Evolutionary conservation across 1,140 invertebrate genomes (phyloP).

Genomic region (Drosophila ogumai): DNA sequence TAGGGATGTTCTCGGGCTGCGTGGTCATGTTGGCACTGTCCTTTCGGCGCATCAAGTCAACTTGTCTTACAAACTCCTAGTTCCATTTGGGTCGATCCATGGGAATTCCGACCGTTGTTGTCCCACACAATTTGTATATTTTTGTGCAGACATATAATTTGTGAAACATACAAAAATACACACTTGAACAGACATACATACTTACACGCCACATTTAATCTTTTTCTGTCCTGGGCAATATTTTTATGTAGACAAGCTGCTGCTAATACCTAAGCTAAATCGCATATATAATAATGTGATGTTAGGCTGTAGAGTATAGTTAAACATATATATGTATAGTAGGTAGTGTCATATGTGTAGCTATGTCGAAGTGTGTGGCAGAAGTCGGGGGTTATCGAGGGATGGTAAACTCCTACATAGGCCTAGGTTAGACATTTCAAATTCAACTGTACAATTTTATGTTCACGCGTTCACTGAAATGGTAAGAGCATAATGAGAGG

Average conservation of each 20-base stretch:
- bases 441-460: constrained; percentile 67
- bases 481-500: constrained; percentile 65
- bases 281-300: constrained; percentile 32
- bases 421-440: constrained; percentile 66
- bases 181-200: constrained; percentile 30
- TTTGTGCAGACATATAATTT: constrained; percentile 17
- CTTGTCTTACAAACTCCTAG: constrained; percentile 6
- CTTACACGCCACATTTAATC: constrained; percentile 18
- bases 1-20: constrained; percentile 12
- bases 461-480: constrained; percentile 73
- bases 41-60: background rate
- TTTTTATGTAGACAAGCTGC: constrained; percentile 30
- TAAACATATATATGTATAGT: constrained; percentile 26
- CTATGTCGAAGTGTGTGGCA: constrained; percentile 50
- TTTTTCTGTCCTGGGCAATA: constrained; percentile 14
- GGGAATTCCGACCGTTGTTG: constrained; percentile 4
- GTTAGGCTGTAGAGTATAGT: constrained; percentile 12
- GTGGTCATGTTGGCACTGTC: constrained; percentile 28
- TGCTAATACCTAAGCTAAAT: constrained; percentile 44
- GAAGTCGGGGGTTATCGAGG: constrained; percentile 45
- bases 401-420: constrained; percentile 51
- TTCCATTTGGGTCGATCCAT: background rate
- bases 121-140: background rate
- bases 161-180: constrained; percentile 56
- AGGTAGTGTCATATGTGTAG: constrained; percentile 40